A percentile compares a stretch with the other conserved stretches of the same genome.
Conservation (phyloP, 2,888 invertebrate species). For the Parelbella ahira region DNA sequence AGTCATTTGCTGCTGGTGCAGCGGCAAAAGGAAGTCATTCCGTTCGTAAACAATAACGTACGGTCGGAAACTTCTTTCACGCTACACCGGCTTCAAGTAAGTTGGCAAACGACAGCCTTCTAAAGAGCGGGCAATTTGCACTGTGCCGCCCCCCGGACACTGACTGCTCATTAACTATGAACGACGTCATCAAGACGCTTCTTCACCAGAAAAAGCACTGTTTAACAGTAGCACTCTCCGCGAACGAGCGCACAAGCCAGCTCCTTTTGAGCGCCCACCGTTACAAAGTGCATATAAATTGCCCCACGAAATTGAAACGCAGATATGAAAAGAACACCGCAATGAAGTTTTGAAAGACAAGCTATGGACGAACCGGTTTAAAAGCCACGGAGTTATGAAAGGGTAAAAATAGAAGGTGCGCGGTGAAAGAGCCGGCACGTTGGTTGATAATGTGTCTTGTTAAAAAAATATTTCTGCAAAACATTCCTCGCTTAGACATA, state of each 20-base stretch:
- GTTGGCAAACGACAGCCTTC: constrained; percentile 61
- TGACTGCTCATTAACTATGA: constrained; percentile 78
- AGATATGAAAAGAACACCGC: constrained; percentile 63
- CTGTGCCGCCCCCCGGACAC: constrained; percentile 70
- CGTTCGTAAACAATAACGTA: constrained; percentile 70
- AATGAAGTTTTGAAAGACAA: constrained; percentile 64
- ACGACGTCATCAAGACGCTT: constrained; percentile 76
- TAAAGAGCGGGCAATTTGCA: constrained; percentile 72
- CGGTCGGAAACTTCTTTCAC: constrained; percentile 69
- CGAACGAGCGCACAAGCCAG: constrained; percentile 61
- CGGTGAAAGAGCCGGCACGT: constrained; percentile 28
- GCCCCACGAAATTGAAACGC: constrained; percentile 68
- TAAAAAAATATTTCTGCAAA: constrained; percentile 27
- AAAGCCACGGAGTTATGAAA: constrained; percentile 47
- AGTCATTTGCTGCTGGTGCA: no score
- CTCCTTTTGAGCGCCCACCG: constrained; percentile 64
- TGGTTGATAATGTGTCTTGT: constrained; percentile 24
- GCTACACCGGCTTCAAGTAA: constrained; percentile 52
- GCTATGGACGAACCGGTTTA: constrained; percentile 53
- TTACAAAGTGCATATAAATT: constrained; percentile 80
- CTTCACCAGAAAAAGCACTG: constrained; percentile 70
- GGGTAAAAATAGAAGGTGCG: constrained; percentile 34
- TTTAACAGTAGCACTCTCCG: constrained; percentile 68
- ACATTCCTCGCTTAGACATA: constrained; percentile 2
- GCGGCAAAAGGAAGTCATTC: constrained; percentile 69